Evolutionary conservation across 2,888 invertebrate species (phyloP).

Genomic region (Rhyacophila evoluta): DNA sequence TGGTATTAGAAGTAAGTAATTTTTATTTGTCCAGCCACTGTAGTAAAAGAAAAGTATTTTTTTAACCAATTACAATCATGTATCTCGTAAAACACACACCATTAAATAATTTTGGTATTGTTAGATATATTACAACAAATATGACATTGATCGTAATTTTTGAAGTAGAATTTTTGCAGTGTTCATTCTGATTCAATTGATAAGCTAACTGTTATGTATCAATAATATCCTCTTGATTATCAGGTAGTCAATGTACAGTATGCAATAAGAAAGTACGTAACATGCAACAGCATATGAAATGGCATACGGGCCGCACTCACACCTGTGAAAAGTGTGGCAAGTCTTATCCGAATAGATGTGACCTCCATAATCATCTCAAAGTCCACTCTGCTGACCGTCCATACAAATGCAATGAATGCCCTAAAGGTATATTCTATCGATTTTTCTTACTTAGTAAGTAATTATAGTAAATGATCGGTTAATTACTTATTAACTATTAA

Average conservation of each 20-base stretch:
- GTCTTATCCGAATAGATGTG: conserved; percentile 35
- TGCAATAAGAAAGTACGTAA: conserved; percentile 34
- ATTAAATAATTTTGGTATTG: too few species aligned
- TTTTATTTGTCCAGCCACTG: too few species aligned
- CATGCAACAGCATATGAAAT: conserved; percentile 37
- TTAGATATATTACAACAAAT: too few species aligned
- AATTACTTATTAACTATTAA: too few species aligned
- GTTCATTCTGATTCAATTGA: too few species aligned
- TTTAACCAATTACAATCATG: too few species aligned
- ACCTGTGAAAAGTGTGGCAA: conserved; percentile 46
- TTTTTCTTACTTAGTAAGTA: neutral
- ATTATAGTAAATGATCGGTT: too few species aligned
- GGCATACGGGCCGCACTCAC: conserved; percentile 29
- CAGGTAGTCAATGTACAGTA: conserved; percentile 30
- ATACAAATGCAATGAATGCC: conserved; percentile 38
- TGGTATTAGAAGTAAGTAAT: neutral
- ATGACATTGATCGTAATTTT: too few species aligned
- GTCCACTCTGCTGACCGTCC: conserved; percentile 37
- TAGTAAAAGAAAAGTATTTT: too few species aligned
- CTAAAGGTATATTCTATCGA: conserved; percentile 37
- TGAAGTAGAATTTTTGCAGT: too few species aligned
- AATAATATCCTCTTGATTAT: neutral
- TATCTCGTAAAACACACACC: too few species aligned
- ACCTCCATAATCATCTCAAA: conserved; percentile 36
- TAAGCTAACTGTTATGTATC: too few species aligned